Evolutionary conservation across 2,113 vertebrate species (phyloP).

Genomic region (Stomatorhinus ivindoensis): DNA sequence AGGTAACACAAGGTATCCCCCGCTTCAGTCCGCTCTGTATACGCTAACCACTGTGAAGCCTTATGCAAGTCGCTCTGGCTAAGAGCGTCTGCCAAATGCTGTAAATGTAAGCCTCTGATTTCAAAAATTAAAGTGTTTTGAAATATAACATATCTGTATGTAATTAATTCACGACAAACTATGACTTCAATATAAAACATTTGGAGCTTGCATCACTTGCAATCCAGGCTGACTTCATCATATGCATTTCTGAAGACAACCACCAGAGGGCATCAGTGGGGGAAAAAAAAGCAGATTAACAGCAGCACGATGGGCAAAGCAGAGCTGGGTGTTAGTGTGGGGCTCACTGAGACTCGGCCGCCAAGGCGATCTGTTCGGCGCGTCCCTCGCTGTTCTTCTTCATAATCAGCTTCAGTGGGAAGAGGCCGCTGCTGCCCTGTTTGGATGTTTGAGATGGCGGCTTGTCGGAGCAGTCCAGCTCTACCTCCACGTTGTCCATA

Average conservation of each 20-base stretch:
- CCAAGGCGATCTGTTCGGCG: conserved; percentile 63
- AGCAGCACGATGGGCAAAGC: not conserved
- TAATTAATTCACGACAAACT: not conserved
- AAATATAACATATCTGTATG: not conserved
- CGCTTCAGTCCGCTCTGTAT: not conserved
- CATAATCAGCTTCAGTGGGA: conserved; percentile 70
- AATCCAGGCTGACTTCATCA: not conserved
- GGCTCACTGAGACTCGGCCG: conserved; percentile 72
- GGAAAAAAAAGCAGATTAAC: not conserved
- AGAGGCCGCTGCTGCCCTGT: conserved; percentile 32
- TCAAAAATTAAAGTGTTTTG: not conserved
- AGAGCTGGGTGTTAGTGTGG: not conserved
- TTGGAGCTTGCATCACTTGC: not conserved
- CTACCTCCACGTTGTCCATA: conserved; percentile 67
- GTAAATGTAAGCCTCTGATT: too few species aligned
- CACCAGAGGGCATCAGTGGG: not conserved
- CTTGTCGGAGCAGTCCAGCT: conserved; percentile 44
- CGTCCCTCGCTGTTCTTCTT: conserved; percentile 75
- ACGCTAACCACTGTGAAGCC: not conserved
- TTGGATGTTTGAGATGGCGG: conserved; percentile 35
- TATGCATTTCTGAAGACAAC: not conserved
- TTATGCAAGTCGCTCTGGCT: too few species aligned
- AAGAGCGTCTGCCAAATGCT: too few species aligned
- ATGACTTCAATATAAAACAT: not conserved
- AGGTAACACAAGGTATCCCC: not conserved